Evolutionary conservation across 2,888 invertebrate genomes (phyloP).

Genomic region (Clitarchus hookeri): DNA sequence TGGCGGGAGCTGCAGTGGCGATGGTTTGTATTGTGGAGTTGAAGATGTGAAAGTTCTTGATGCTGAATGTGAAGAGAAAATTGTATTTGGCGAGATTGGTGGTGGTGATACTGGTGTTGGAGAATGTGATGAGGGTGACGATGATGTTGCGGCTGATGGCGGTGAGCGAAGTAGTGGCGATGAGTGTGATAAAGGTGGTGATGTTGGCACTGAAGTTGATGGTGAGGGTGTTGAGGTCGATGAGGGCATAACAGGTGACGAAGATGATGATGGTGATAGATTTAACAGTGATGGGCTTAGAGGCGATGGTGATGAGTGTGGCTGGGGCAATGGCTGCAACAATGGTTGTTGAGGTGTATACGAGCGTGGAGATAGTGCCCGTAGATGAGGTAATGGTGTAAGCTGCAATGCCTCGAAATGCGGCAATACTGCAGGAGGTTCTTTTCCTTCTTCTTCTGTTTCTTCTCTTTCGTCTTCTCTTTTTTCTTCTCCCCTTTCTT

Average conservation of each 20-base stretch:
- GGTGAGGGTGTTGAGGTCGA: neutral
- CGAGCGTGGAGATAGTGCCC: neutral
- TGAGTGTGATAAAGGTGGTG: neutral
- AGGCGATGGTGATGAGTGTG: neutral
- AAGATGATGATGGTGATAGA: neutral
- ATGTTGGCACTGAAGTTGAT: neutral
- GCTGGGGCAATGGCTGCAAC: no score
- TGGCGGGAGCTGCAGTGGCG: no score
- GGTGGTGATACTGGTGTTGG: no score
- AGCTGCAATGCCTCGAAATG: neutral
- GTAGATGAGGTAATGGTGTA: neutral
- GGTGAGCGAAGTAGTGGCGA: neutral
- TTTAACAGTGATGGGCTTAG: neutral
- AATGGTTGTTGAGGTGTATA: neutral
- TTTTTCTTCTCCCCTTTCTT: neutral
- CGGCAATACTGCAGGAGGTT: neutral
- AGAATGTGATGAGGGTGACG: neutral
- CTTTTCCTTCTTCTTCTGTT: neutral
- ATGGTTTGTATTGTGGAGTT: no score
- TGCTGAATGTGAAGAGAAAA: no score
- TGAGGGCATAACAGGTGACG: neutral
- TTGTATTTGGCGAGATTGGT: no score
- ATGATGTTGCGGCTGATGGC: neutral
- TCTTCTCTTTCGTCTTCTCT: neutral
- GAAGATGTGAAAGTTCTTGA: no score